Conservation (phyloP, 2,888 invertebrate genomes). For the Odiellus spinosus region DNA sequence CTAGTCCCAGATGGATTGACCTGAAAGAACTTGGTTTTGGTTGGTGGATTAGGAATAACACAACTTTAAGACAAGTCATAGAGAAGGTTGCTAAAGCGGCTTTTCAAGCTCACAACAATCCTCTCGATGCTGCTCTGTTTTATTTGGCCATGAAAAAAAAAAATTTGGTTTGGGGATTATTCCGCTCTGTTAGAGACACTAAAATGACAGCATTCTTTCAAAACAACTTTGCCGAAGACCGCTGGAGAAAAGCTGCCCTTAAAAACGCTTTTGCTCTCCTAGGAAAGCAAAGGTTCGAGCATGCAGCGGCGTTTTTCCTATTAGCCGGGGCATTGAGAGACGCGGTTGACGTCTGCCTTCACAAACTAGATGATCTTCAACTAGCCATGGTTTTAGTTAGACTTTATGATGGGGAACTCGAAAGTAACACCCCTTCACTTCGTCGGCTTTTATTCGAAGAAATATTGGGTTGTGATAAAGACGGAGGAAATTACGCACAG, state of each 20-base stretch:
- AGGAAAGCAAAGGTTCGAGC: conserved; percentile 87
- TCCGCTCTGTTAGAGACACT: conserved; percentile 63
- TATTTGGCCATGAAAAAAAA: conserved; percentile 98
- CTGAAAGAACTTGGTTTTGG: conserved; percentile 81
- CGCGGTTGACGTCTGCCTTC: conserved; percentile 81
- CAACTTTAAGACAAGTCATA: conserved; percentile 61
- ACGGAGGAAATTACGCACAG: conserved; percentile 43
- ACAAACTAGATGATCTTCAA: conserved; percentile 86
- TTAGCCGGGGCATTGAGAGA: conserved; percentile 85
- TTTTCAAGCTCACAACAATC: conserved; percentile 80
- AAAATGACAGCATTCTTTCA: conserved; percentile 90
- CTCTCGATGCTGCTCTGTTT: conserved; percentile 90
- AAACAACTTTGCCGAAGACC: conserved; percentile 79
- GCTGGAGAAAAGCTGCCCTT: conserved; percentile 92
- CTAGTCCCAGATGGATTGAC: conserved; percentile 59
- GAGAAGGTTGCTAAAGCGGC: conserved; percentile 84
- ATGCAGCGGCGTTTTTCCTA: conserved; percentile 96
- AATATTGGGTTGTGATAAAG: conserved; percentile 40
- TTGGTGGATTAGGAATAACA: conserved; percentile 86
- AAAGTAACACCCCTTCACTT: conserved; percentile 46
- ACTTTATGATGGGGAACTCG: conserved; percentile 66
- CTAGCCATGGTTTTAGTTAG: conserved; percentile 84
- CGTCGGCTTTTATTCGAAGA: conserved; percentile 54
- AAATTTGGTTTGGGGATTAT: conserved; percentile 86
- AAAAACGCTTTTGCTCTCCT: conserved; percentile 96